Evolutionary conservation across 2,113 vertebrate genomes (phyloP).

Genomic region (Cryptomyrus ogoouensis): DNA sequence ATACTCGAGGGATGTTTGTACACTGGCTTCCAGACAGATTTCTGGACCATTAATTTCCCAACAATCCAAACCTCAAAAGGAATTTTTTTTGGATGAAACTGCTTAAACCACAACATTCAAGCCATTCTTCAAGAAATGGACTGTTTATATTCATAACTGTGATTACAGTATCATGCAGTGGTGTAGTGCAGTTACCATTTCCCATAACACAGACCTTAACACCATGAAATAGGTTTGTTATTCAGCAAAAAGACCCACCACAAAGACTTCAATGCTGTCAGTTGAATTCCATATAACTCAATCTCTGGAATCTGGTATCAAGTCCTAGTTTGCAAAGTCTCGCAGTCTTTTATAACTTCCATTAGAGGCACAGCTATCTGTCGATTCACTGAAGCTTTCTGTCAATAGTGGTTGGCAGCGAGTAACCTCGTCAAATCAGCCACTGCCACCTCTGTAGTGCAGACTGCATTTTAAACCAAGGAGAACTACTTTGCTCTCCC

Average conservation of each 20-base stretch:
- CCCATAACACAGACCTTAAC: neutral
- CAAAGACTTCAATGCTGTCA: neutral
- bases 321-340: neutral
- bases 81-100: neutral
- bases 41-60: neutral
- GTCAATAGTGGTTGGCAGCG: neutral
- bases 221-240: neutral
- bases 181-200: neutral
- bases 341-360: neutral
- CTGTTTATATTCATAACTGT: neutral
- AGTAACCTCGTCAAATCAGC: neutral
- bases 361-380: neutral
- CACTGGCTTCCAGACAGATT: neutral
- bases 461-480: neutral
- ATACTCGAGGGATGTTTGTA: neutral
- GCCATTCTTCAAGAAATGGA: neutral
- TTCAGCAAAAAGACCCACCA: neutral
- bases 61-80: neutral
- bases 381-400: neutral
- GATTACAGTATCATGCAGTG: neutral
- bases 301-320: neutral
- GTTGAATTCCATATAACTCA: neutral
- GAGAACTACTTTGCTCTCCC: neutral
- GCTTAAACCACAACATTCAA: neutral
- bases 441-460: neutral